Evolutionary conservation across 2,888 invertebrate species (phyloP), one percentile per base, ranked within the genome.

Genomic region (Phania funesta): DNA sequence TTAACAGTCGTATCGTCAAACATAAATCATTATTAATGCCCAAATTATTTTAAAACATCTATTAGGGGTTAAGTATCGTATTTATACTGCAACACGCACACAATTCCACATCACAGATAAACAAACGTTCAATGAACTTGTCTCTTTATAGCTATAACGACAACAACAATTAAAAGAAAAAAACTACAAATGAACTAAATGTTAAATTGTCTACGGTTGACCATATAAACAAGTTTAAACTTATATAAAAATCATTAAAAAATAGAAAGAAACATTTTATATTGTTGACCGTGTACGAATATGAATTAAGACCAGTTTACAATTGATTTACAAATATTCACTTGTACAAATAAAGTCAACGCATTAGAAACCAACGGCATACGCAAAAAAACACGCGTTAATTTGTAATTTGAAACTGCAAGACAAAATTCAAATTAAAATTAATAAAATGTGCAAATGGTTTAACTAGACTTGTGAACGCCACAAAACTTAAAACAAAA

Each of bases 111-210:
- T 44, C 24, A 50, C n/a, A 41, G 22, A 56, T 32, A 54, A 68
- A 64, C 35, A 64, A 73, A 77, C 78, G 82, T 82, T 78, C 82
- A 82, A 78, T 82, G 82, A 82, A 82, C 82, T 82, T 82, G 75
- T 70, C 56, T 38, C 46, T 71, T 58, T 35, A 68, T 68, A 7
- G 20, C 8, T 38, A 38, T n/a, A 22, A 50, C 16, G 16, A 35
- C 16, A 67, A 48, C 7, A 60, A 52, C 60, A 58, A 29, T 29
- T 29, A 38, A 52, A 54, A 60, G 18, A 46, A 52, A 41, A 44
- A 60, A 13, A 9, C 26, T 41, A 64, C 46, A 74, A 52, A 65
- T 44, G 64, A 70, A 65, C 60, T 35, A 74, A 77, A 73, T 82
- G 50, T 74, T 74, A 65, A 73, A 74, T 64, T 73, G 54, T 60